Percentiles rank a stretch among this genome's conserved stretches.
Conservation (phyloP, 2,797 vertebrate genomes). For the Limosa lapponica region DNA sequence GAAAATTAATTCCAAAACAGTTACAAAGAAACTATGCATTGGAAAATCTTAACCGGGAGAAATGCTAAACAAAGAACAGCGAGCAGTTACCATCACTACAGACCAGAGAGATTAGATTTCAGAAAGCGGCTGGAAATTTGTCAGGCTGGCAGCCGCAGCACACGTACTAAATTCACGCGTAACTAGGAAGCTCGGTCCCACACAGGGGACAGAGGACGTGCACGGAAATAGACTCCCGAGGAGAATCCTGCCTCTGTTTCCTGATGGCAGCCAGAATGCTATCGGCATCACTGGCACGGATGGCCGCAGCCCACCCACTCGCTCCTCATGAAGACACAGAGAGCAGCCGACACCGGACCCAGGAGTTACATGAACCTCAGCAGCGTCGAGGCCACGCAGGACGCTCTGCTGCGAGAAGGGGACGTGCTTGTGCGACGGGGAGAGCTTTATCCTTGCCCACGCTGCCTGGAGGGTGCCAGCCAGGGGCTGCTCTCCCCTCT, state of each 20-base stretch:
- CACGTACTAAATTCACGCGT: not conserved
- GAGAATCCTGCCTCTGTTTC: constrained; percentile 2
- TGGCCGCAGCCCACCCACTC: not conserved
- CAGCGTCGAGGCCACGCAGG: accelerated
- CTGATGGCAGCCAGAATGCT: not conserved
- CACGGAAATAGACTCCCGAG: not conserved
- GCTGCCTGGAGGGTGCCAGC: not conserved
- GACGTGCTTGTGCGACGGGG: accelerated
- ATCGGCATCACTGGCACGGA: not conserved
- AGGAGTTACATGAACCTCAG: not conserved
- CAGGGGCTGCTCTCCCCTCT: not conserved
- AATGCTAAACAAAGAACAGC: constrained; percentile 23
- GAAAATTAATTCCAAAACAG: constrained; percentile 6
- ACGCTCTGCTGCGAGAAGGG: not conserved
- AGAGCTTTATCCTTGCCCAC: not conserved
- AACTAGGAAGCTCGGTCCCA: not conserved
- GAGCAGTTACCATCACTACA: constrained; percentile 28
- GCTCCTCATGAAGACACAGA: not conserved
- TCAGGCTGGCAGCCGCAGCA: not conserved
- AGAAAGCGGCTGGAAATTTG: not conserved
- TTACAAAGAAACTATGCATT: not conserved
- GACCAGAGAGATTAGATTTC: not conserved
- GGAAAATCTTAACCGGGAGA: constrained; percentile 17
- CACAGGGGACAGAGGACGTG: not conserved
- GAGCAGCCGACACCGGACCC: not conserved